Conservation (phyloP, 1,140 invertebrate species). For the Aphidius ervi region DNA sequence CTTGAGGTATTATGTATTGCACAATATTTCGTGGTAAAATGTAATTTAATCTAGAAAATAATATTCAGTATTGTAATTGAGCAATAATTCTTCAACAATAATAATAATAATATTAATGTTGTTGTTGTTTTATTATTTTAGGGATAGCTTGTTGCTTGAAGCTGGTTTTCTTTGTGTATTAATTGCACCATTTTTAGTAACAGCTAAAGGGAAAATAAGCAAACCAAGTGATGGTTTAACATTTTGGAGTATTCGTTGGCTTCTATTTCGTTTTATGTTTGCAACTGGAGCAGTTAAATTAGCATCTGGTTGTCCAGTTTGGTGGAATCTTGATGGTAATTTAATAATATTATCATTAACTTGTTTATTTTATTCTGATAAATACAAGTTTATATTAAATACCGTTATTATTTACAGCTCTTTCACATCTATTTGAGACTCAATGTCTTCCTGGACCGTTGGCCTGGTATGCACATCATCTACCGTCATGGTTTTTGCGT, state of each 20-base stretch:
- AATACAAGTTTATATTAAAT: conserved; percentile 7
- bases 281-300: conserved; percentile 74
- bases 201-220: conserved; percentile 42
- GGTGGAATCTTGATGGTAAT: conserved; percentile 78
- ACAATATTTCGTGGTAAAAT: not conserved
- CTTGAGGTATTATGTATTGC: not conserved
- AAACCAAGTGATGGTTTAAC: conserved; percentile 58
- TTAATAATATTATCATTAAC: not conserved
- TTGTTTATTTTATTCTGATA: not conserved
- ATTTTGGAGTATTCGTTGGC: conserved; percentile 73
- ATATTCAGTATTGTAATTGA: too few relatives aligned
- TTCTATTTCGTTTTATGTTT: conserved; percentile 76
- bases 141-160: conserved; percentile 77
- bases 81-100: not conserved
- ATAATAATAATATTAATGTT: not conserved
- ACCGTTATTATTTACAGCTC: conserved; percentile 56
- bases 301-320: conserved; percentile 69
- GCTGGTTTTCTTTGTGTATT: conserved; percentile 71
- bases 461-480: conserved; percentile 67
- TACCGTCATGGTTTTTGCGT: conserved; percentile 66
- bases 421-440: conserved; percentile 73
- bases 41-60: too few relatives aligned
- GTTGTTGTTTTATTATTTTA: conserved; percentile 35
- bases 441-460: conserved; percentile 68
- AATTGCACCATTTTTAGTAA: conserved; percentile 62